Conservation (phyloP, 2,113 vertebrate genomes). For the Naja naja region DNA sequence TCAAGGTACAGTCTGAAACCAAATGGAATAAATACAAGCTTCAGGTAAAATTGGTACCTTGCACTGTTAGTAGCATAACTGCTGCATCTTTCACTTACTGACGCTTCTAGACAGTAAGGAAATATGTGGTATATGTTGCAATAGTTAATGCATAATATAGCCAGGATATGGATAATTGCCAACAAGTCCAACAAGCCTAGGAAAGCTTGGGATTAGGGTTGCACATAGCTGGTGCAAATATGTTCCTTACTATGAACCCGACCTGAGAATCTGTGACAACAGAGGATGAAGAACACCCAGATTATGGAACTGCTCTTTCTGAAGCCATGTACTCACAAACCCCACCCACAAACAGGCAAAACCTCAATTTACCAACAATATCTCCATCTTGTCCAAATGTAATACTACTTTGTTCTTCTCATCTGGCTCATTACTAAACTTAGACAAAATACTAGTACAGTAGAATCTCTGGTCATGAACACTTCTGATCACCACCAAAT, state of each 20-base stretch:
- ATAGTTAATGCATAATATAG: background rate
- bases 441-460: background rate
- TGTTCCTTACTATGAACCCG: background rate
- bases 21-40: background rate
- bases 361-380: background rate
- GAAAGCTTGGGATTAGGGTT: background rate
- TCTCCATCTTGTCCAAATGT: background rate
- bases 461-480: no score
- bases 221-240: background rate
- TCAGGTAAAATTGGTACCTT: background rate
- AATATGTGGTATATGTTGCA: background rate
- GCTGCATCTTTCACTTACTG: background rate
- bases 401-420: background rate
- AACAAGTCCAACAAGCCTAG: background rate
- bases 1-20: background rate
- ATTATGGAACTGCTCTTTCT: background rate
- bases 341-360: background rate
- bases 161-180: background rate
- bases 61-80: background rate
- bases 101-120: background rate
- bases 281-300: background rate
- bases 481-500: no score
- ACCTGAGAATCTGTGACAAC: background rate
- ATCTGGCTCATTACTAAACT: background rate
- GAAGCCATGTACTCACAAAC: background rate